Evolutionary conservation across 2,888 invertebrate genomes (phyloP), one percentile per base, ranked within the genome.

Genomic region (Polymixis lichenea): DNA sequence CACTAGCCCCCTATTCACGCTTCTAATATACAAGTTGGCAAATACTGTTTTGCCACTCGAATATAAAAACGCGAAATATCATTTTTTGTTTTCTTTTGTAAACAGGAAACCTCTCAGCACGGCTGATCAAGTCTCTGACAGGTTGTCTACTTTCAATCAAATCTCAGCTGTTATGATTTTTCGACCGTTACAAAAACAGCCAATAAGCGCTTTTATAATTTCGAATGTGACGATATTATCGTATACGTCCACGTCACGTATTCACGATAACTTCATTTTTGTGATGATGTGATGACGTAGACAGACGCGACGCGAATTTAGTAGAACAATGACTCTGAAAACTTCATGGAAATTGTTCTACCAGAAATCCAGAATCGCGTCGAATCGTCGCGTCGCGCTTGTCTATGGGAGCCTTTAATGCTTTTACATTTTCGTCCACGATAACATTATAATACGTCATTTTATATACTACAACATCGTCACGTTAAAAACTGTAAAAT

Each of bases 131-230:
- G 19, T 71, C 19, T 55, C 53, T 53, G 55, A 38, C 43, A 72
- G 25, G 25, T 70, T 46, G 28, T n/a, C 43, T 70, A 55, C 70
- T 64, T 65, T n/a, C 19, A 51, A 71, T 49, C n/a, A 38, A 38
- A 49, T 70, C 46, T 49, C 49, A 70, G 25, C 69, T 28, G 11
- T 22, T 17, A 17, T 13, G 17, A 43, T n/a, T 28, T 53, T 1
- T 28, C 13, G 13, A 53, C 3, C 22, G 22, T 28, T 17, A 56
- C 8, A 46, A 71, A 3, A 65, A 49, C 0, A 28, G 25, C 25
- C 1, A 7, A 25, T 46, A 19, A 46, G 4, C 7, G 19, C 19
- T 25, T n/a, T 17, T 13, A 25, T 19, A 25, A 64, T 25, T 64
- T 64, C n/a, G 9, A 19, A 43, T 11, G 6, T 43, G 17, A 43